A percentile compares a stretch with the other conserved stretches of the same genome.
Conservation (phyloP, 2,113 vertebrate genomes). For the Charina bottae region DNA sequence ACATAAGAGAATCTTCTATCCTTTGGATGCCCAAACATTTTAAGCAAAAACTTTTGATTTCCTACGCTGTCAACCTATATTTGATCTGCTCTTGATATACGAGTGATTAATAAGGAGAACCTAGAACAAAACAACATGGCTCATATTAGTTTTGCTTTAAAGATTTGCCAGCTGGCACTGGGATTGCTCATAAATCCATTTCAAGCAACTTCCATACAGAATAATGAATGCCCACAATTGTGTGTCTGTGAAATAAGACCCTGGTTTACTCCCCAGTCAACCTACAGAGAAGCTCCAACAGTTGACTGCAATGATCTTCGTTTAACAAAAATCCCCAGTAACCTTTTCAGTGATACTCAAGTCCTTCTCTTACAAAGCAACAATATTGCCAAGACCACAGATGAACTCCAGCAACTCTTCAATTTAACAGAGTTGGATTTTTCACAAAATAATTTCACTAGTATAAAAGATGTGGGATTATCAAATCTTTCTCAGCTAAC, state of each 20-base stretch:
- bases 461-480: constrained; percentile 89
- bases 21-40: constrained; percentile 57
- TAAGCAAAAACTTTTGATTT: constrained; percentile 42
- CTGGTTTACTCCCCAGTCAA: constrained; percentile 98
- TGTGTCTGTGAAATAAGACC: constrained; percentile 96
- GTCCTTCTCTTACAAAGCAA: constrained; percentile 97
- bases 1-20: constrained; percentile 35
- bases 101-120: constrained; percentile 14
- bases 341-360: constrained; percentile 95
- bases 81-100: background rate
- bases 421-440: constrained; percentile 96
- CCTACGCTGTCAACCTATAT: constrained; percentile 1
- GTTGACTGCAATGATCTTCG: constrained; percentile 98
- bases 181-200: constrained; percentile 76
- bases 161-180: constrained; percentile 75
- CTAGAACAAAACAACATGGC: constrained; percentile 79
- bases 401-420: constrained; percentile 91
- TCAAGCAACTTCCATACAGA: constrained; percentile 77
- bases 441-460: constrained; percentile 97
- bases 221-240: constrained; percentile 90
- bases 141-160: constrained; percentile 63
- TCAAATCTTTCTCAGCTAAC: constrained; percentile 93
- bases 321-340: constrained; percentile 91
- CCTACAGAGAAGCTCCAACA: constrained; percentile 94
- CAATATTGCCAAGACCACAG: constrained; percentile 90